Base-by-base conservation (phyloP, 2,113 vertebrate species). In the Ailuropoda melanoleuca region DNA sequence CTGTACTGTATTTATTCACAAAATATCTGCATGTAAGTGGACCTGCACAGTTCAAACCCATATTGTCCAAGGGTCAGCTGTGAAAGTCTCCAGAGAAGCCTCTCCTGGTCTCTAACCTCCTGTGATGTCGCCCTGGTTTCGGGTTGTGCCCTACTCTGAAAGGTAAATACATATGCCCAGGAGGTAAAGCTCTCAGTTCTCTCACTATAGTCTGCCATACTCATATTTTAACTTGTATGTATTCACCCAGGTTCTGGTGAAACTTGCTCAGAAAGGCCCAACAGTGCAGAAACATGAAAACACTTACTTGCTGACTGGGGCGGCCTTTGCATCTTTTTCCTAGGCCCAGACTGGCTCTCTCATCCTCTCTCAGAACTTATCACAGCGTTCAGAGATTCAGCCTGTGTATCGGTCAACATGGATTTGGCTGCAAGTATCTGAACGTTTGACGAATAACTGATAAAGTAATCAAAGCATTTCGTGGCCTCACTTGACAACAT, bases 261-360 rank as follows among this genome's bases (percentile, higher is more conserved):
- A 81, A 88, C 60, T 83, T 88, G 11, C 64, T 68, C 81, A 60
- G 43, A 46, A 93, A 64, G 53, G 64, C 50, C 66, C 80, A 90
- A 90, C 50, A 86, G 50, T 83, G 43, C 43, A 90, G 53, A 96
- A 90, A 70, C 3, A 37, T 21, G 26, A 88, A 95, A 78, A 93
- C 31, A 72, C 39, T 66, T 50, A 64, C 18, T 78, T 83, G n/a
- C 8, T 89, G 86, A 60, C 24, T 77, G 90, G 74, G 39, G 24
- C 39, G 58, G 50, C 8, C 75, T 90, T 18, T 21, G 62, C 29
- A 50, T 64, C 64, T 48, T 84, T 84, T 86, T 31, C 11, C 8
- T 60, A 48, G 24, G 70, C 82, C 14, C 11, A 26, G 4, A 60
- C 5, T 31, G 37, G 8, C 29, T n/a, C 29, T 48, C 5, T 55